phyloP scores from a whole-genome alignment of 2,797 vertebrate genomes.

The Syncerus caffer region DNA sequence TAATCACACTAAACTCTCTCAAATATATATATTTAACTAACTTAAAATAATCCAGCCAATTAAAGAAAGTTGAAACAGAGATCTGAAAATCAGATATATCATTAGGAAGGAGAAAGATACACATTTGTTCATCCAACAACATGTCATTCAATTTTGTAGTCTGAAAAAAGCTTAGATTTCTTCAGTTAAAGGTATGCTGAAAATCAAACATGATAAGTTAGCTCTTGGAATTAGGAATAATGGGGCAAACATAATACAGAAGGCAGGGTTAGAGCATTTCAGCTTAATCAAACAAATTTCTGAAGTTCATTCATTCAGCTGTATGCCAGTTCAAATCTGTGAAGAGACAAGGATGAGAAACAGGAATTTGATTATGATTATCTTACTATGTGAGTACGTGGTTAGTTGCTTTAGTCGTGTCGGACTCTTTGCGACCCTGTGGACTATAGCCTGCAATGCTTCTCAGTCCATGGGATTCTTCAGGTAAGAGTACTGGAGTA shows the following conservation, averaged over 20 bases:
- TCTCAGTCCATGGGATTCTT: not conserved
- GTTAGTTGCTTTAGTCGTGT: not conserved
- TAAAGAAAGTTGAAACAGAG: not conserved
- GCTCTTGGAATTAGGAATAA: not conserved
- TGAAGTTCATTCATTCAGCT: not conserved
- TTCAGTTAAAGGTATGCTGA: not conserved
- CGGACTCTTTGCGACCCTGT: not conserved
- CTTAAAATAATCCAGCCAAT: not conserved
- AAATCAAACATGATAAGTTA: not conserved
- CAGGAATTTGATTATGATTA: not conserved
- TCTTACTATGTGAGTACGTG: not conserved
- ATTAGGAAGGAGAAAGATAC: not conserved
- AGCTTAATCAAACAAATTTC: not conserved
- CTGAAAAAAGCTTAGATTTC: slow-evolving; percentile 27
- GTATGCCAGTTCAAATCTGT: not conserved
- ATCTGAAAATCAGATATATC: not conserved
- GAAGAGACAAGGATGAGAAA: not conserved
- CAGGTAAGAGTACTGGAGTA: not conserved
- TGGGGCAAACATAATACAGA: not conserved
- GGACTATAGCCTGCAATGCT: not conserved
- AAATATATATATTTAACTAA: not conserved
- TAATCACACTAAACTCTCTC: not conserved
- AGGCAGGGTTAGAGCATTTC: not conserved
- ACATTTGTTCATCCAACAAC: not conserved
- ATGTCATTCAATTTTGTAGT: not conserved